A percentile compares a stretch with the other conserved stretches of the same genome.
Evolutionary conservation across 2,113 vertebrate genomes (phyloP).

Genomic region (Chiloscyllium plagiosum): DNA sequence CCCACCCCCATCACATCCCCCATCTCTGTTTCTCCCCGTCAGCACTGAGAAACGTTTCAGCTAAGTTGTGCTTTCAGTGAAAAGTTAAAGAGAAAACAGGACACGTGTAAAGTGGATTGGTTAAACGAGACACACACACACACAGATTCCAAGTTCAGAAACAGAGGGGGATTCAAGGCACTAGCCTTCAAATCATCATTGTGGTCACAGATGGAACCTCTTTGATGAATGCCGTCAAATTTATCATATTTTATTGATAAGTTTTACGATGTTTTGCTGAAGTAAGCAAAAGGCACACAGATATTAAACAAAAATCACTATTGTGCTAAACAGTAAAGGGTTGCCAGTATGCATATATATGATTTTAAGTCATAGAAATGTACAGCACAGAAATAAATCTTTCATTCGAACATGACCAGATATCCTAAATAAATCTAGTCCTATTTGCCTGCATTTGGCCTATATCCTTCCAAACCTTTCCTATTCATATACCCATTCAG

Average conservation of each 20-base stretch:
- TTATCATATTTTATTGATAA: slow-evolving; percentile 94
- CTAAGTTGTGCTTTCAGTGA: background rate
- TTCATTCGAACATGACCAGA: too few relatives aligned
- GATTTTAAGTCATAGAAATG: background rate
- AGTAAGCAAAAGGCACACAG: slow-evolving; percentile 64
- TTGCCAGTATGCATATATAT: background rate
- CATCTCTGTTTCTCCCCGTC: background rate
- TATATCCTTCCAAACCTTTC: too few relatives aligned
- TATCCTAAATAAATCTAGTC: too few relatives aligned
- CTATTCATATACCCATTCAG: too few relatives aligned
- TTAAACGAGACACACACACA: slow-evolving; percentile 50
- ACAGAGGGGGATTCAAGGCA: slow-evolving; percentile 38
- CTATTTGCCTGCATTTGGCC: too few relatives aligned
- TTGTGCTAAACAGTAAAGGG: background rate
- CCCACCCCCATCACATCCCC: too few relatives aligned
- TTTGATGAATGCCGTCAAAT: slow-evolving; percentile 73
- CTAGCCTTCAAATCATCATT: slow-evolving; percentile 58
- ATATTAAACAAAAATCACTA: background rate
- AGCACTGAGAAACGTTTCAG: too few relatives aligned
- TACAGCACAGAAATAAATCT: too few relatives aligned
- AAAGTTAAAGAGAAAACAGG: slow-evolving; percentile 29
- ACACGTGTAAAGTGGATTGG: slow-evolving; percentile 43
- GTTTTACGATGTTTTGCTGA: slow-evolving; percentile 67
- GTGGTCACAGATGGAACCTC: slow-evolving; percentile 60
- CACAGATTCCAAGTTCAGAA: slow-evolving; percentile 31